Conservation (phyloP, 2,797 vertebrate genomes). For the Harpagifer antarcticus region DNA sequence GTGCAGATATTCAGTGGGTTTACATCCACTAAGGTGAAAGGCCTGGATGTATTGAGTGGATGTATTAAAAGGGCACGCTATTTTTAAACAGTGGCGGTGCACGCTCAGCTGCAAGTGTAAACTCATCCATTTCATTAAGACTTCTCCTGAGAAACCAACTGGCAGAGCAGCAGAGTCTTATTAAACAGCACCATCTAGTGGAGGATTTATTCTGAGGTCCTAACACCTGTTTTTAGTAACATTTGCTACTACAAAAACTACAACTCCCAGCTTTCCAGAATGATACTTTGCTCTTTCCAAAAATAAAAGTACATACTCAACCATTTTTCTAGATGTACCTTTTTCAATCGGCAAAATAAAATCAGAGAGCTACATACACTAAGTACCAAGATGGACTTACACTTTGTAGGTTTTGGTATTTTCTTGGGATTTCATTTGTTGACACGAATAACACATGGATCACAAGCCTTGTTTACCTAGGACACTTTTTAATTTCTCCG, state of each 20-base stretch:
- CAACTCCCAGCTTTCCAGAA: no score
- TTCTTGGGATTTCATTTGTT: neutral
- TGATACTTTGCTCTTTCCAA: no score
- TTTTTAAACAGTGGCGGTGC: slow-evolving; percentile 43
- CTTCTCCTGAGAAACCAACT: slow-evolving; percentile 2
- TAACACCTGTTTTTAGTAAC: no score
- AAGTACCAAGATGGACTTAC: no score
- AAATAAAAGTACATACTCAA: no score
- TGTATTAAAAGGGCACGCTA: slow-evolving; percentile 53
- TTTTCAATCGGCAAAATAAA: no score
- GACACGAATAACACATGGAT: neutral
- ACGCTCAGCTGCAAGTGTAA: slow-evolving; percentile 45
- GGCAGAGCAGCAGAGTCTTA: slow-evolving; percentile 16
- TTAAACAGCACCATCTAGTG: slow-evolving; percentile 72
- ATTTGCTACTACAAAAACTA: no score
- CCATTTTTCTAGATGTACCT: no score
- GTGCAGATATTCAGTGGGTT: slow-evolving; percentile 58
- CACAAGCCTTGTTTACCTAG: no score
- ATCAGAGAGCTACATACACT: no score
- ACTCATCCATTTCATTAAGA: slow-evolving; percentile 53
- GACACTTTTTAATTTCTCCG: neutral
- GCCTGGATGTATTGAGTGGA: slow-evolving; percentile 43
- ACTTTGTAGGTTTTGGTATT: neutral
- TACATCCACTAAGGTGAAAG: slow-evolving; percentile 71
- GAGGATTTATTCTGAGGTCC: neutral